Evolutionary conservation across 2,113 vertebrate genomes (phyloP).

Genomic region (human): GRCh38 chr5:23878001-23878500

Average conservation of each 20-base stretch:
- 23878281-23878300: background rate
- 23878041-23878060: background rate
- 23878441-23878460: background rate
- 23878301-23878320: background rate
- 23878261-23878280: too few relatives aligned
- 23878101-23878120: background rate
- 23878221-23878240: background rate
- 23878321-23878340: background rate
- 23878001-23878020: fast-evolving
- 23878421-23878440: background rate
- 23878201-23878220: background rate
- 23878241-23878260: background rate
- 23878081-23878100: background rate
- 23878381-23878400: background rate
- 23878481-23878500: background rate
- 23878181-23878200: background rate
- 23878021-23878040: background rate
- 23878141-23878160: background rate
- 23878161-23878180: background rate
- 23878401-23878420: background rate
- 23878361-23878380: background rate
- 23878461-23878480: background rate
- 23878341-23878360: background rate
- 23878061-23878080: background rate
- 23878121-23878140: background rate